phyloP scores from a whole-genome alignment of 2,888 invertebrate species.

The Halocaridina rubra region DNA sequence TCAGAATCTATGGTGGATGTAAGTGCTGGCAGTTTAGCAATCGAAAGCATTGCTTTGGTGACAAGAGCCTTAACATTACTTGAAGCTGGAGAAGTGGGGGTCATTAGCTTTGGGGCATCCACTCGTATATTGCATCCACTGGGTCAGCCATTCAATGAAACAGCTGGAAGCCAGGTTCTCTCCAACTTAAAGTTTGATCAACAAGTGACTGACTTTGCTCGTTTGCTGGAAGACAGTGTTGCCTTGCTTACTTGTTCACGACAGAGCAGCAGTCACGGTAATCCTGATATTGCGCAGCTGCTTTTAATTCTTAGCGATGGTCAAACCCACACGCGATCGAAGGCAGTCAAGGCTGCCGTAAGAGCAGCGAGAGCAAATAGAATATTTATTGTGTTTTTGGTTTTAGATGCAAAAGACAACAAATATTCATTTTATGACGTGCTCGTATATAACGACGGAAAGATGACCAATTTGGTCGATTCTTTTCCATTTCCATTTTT shows the following conservation, averaged over 20 bases:
- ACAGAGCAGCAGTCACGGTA: constrained; percentile 25
- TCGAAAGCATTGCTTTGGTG: constrained; percentile 93
- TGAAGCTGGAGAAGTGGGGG: constrained; percentile 92
- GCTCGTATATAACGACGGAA: constrained; percentile 79
- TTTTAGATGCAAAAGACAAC: constrained; percentile 92
- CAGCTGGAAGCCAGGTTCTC: constrained; percentile 77
- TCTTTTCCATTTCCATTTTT: constrained; percentile 98
- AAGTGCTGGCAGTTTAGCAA: constrained; percentile 80
- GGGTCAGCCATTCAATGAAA: constrained; percentile 86
- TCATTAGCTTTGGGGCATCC: constrained; percentile 90
- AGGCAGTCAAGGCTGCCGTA: constrained; percentile 81
- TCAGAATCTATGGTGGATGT: constrained; percentile 77
- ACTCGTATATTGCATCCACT: constrained; percentile 89
- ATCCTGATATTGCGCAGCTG: constrained; percentile 79
- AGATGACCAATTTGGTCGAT: constrained; percentile 88
- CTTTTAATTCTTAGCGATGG: constrained; percentile 95
- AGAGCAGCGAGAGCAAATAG: constrained; percentile 82
- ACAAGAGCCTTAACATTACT: constrained; percentile 87
- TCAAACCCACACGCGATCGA: constrained; percentile 87
- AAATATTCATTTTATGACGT: constrained; percentile 95
- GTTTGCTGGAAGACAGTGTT: constrained; percentile 83
- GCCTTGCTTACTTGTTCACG: constrained; percentile 73
- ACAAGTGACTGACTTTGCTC: constrained; percentile 86
- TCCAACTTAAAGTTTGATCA: constrained; percentile 83
- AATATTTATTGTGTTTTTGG: constrained; percentile 94